Conservation (phyloP, 1,140 invertebrate species). For the Atta colombica region DNA sequence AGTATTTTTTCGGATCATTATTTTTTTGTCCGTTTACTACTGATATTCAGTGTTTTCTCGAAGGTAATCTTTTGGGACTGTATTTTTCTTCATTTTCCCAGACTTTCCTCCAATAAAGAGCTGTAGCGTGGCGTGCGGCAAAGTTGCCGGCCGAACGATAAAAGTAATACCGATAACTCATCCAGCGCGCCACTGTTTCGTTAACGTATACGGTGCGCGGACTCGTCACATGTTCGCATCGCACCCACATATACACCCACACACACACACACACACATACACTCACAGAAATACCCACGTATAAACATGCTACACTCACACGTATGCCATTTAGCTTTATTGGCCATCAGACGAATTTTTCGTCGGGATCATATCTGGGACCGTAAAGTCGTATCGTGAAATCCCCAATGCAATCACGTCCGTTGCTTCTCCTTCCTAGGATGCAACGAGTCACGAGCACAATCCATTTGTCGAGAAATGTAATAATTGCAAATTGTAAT, state of each 20-base stretch:
- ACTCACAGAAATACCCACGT: not conserved
- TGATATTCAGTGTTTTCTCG: slow-evolving; percentile 29
- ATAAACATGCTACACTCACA: slow-evolving; percentile 9
- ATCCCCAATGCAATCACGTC: slow-evolving; percentile 71
- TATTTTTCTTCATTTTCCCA: slow-evolving; percentile 42
- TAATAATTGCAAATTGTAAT: slow-evolving; percentile 86
- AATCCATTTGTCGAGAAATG: slow-evolving; percentile 84
- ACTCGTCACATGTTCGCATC: slow-evolving; percentile 5
- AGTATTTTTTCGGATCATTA: slow-evolving; percentile 7
- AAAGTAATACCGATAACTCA: slow-evolving; percentile 62
- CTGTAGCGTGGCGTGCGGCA: not conserved
- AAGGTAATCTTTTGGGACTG: slow-evolving; percentile 29
- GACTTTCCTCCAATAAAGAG: slow-evolving; percentile 35
- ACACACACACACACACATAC: not conserved
- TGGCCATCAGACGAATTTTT: slow-evolving; percentile 53
- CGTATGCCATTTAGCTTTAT: slow-evolving; percentile 42
- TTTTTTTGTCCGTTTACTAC: not conserved
- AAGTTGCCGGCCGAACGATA: slow-evolving; percentile 53
- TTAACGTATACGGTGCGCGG: slow-evolving; percentile 40
- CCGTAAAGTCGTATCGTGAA: slow-evolving; percentile 61
- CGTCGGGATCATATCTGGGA: slow-evolving; percentile 53
- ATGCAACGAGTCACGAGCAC: slow-evolving; percentile 64
- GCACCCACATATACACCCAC: not conserved
- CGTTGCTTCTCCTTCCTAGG: slow-evolving; percentile 58
- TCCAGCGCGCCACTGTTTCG: slow-evolving; percentile 39